Evolutionary conservation across 2,113 vertebrate species (phyloP).

Genomic region (Sander lucioperca): DNA sequence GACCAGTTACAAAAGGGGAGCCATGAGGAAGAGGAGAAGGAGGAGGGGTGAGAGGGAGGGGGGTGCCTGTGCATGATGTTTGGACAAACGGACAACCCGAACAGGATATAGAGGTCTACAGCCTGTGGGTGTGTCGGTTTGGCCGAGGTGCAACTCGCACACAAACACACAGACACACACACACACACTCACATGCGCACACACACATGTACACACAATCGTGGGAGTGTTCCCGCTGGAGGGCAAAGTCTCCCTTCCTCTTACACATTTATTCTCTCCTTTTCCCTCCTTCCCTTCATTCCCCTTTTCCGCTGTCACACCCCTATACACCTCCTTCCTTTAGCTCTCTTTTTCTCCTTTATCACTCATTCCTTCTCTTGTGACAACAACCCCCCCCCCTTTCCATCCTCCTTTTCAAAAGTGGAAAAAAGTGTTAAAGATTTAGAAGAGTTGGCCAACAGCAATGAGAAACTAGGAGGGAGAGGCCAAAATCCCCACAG

Average conservation of each 20-base stretch:
- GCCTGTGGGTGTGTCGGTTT: conserved; percentile 84
- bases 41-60: conserved; percentile 16
- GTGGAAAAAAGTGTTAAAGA: conserved; percentile 76
- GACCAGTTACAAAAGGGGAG: conserved; percentile 74
- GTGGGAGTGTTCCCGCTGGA: conserved; percentile 81
- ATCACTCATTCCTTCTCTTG: conserved; percentile 66
- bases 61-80: conserved; percentile 68
- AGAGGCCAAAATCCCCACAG: conserved; percentile 78
- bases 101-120: conserved; percentile 86
- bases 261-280: conserved; percentile 77
- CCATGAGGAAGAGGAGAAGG: conserved; percentile 37
- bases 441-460: conserved; percentile 76
- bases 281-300: conserved; percentile 61
- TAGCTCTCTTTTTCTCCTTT: conserved; percentile 75
- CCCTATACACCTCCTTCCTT: conserved; percentile 76
- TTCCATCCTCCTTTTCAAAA: conserved; percentile 28
- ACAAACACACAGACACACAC: conserved; percentile 40
- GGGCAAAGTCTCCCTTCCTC: conserved; percentile 85
- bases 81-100: conserved; percentile 83
- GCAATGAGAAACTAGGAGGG: conserved; percentile 72
- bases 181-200: conserved; percentile 38
- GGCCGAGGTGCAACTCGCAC: conserved; percentile 66
- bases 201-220: conserved; percentile 64
- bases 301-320: conserved; percentile 71
- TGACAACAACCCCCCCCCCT: conserved; percentile 30